Base-by-base conservation (phyloP, 2,113 vertebrate species). In the Thomomys bottae region DNA sequence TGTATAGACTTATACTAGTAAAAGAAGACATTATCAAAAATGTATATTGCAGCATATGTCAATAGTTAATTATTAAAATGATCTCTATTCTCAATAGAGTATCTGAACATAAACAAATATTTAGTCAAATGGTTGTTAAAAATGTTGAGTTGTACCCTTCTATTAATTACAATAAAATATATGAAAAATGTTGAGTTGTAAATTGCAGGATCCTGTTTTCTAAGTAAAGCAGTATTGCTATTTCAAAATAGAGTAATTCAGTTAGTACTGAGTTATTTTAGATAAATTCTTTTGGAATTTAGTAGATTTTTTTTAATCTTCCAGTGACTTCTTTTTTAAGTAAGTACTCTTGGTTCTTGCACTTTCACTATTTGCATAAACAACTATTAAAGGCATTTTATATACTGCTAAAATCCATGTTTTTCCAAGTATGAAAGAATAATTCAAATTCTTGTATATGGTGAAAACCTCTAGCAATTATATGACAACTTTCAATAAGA, bases 1-100 rank as follows among this genome's bases (percentile, higher is more conserved):
- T 38, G 3, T 42, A 86, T 34, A 28, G 1, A 15, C 49, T 61
- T 80, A 81, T 79, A 54, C 59, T 63, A 30, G 6, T 87, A 23
- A 84, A 87, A 90, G 83, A 78, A 82, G 15, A 89, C 87, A 87
- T 76, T 59, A 61, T 80, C 7, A 68, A 63, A 84, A 79, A 6
- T 70, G 36, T 78, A 14, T 63, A 57, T 20, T 88, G 83, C 0
- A 83, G 28, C 7, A 63, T 17, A 80, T 77, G 3, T 5, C 8
- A 40, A 42, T 34, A 91, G 11, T 24, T 54, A 66, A 73, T 73
- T 49, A 64, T 15, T 76, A 45, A 80, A 84, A 82, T 88, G 23
- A 73, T 7, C 18, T 45, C 4, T 36, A 73, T 34, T 80, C 3
- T 1, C 23, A 38, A 18, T 5, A 30, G 17, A 61, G 15, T 64